phyloP scores from a whole-genome alignment of 2,113 vertebrate genomes.

The Physeter macrocephalus region DNA sequence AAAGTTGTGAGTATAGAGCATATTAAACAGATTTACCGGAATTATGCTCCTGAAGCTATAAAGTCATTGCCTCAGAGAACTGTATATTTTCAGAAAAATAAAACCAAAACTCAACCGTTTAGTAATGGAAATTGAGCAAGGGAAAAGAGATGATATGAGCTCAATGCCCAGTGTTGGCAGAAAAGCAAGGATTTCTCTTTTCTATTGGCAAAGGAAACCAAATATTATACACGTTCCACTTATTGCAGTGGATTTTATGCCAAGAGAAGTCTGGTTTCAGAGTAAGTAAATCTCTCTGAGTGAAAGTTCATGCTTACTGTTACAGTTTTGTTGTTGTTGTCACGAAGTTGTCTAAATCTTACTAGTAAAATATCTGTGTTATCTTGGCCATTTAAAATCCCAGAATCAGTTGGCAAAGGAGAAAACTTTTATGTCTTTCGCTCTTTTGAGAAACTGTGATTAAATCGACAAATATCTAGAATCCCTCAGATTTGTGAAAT shows the following conservation, averaged over 20 bases:
- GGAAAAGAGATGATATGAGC: not conserved
- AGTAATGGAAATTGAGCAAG: conserved; percentile 29
- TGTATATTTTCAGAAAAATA: not conserved
- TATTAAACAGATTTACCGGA: not conserved
- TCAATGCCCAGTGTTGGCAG: not conserved
- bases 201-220: not conserved
- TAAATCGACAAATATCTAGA: not conserved
- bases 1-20: conserved; percentile 2
- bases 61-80: conserved; percentile 1
- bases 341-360: not conserved
- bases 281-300: conserved; percentile 25
- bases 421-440: not conserved
- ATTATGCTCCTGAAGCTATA: not conserved
- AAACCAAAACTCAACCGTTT: not conserved
- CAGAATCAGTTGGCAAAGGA: not conserved
- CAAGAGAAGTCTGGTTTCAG: conserved; percentile 37
- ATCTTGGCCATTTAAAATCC: not conserved
- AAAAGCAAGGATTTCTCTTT: conserved; percentile 2
- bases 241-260: conserved; percentile 28
- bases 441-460: not conserved
- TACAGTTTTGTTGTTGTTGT: not conserved
- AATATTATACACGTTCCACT: not conserved
- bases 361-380: not conserved
- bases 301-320: not conserved
- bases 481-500: conserved; percentile 1